Conservation (phyloP, 2,113 vertebrate species). For the Camarhynchus parvulus region DNA sequence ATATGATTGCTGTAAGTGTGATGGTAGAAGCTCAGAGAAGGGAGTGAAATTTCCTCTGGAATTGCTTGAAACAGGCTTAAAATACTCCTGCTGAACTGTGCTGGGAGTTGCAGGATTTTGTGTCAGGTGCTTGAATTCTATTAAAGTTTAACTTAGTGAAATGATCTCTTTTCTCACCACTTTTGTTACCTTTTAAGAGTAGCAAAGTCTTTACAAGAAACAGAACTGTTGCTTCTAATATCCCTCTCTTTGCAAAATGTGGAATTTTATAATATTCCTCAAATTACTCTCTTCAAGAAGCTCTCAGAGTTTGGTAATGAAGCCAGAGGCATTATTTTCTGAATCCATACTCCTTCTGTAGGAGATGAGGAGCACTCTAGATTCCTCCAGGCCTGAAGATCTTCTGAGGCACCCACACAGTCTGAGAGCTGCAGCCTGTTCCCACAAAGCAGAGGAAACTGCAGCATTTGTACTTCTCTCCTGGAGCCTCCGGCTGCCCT, state of each 20-base stretch:
- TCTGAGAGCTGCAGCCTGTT: not conserved
- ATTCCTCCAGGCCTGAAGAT: not conserved
- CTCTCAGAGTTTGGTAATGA: not conserved
- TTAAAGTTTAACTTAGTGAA: not conserved
- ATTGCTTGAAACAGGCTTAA: not conserved
- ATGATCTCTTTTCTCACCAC: not conserved
- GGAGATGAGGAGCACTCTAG: not conserved
- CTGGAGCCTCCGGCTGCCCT: not conserved
- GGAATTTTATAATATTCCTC: not conserved
- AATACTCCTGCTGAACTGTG: not conserved
- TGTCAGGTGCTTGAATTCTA: not conserved
- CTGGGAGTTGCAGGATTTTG: not conserved
- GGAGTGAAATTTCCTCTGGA: conserved; percentile 2
- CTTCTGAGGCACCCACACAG: not conserved
- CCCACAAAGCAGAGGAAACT: not conserved
- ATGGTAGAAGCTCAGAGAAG: not conserved
- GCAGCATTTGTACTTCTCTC: not conserved
- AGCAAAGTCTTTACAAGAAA: not conserved
- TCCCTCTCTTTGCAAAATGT: not conserved
- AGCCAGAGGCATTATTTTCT: not conserved
- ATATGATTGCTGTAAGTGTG: conserved; percentile 17
- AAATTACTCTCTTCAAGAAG: not conserved
- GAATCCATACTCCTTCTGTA: not conserved
- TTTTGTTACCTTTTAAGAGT: not conserved
- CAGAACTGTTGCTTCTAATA: not conserved